Evolutionary conservation across 2,888 invertebrate genomes (phyloP), one percentile per base, ranked within the genome.

Genomic region (Neoascia interrupta): DNA sequence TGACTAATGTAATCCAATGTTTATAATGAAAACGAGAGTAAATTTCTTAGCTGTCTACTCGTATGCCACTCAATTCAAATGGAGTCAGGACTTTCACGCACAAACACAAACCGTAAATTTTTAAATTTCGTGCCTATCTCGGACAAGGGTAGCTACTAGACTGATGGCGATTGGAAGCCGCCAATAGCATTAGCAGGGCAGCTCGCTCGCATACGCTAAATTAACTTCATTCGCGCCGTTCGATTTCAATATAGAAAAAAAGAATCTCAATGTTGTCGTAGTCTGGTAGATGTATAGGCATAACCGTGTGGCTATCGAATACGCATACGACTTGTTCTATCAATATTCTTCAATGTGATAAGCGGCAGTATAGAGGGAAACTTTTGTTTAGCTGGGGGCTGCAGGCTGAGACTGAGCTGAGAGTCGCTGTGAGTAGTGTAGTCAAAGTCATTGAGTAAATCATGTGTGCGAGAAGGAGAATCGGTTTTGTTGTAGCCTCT

Each of bases 71-170:
- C 11, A 53, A 58, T 47, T 64, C 11, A 10, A 70, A 18, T 21
- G 15, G 8, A 34, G 15, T n/a, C 13, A 49, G 39, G 58, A 41
- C 39, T 49, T 31, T 26, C 26, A 26, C 26, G 26, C 26, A 26
- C 26, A 11, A 26, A 60, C 37, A 26, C 26, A 31, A 51, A 31
- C 63, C 18, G 15, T 5, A 28, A 34, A n/a, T 39, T 10, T 23
- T 11, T 23, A 4, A 39, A 15, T 34, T 5, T 34, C 5, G 31
- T 43, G 60, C 54, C 64, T 76, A 41, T 31, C 51, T 54, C 47
- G 47, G 53, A 79, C 72, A 72, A 79, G 76, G 72, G 76, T 79
- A 49, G 72, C 39, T 56, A 28, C 28, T 49, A 19, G 69, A 79
- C 66, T 72, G 66, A 39, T 70, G 34, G 37, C 54, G 31, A 54